Conservation (phyloP, 2,888 invertebrate genomes). For the Parnassius orleans region DNA sequence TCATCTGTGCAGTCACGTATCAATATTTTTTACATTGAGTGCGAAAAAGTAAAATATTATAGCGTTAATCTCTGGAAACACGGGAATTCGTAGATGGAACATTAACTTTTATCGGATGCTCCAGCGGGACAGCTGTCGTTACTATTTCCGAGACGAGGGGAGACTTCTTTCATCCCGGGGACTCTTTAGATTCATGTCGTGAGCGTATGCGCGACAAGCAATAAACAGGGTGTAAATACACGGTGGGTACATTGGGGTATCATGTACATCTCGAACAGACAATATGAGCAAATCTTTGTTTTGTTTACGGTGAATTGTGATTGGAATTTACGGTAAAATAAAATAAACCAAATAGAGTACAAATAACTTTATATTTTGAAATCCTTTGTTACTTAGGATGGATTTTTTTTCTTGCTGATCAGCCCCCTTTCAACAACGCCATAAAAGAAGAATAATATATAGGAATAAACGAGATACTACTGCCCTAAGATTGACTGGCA, state of each 20-base stretch:
- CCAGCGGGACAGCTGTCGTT: conserved; percentile 68
- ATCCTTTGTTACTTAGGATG: too few species aligned
- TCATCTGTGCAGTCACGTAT: too few species aligned
- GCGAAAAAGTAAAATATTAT: background rate
- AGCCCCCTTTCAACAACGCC: too few species aligned
- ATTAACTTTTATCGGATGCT: conserved; percentile 61
- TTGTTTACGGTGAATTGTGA: conserved; percentile 4
- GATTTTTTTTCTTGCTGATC: too few species aligned
- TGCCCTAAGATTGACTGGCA: too few species aligned
- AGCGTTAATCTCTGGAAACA: conserved; percentile 36
- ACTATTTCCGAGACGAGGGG: conserved; percentile 68
- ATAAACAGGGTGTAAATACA: conserved; percentile 28
- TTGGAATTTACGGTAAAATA: conserved; percentile 1
- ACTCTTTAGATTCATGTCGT: conserved; percentile 38
- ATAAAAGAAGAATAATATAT: too few species aligned
- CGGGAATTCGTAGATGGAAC: conserved; percentile 47
- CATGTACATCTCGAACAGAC: conserved; percentile 1
- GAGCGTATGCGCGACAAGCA: conserved; percentile 31
- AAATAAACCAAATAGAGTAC: too few species aligned
- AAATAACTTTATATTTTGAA: too few species aligned
- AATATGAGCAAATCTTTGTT: background rate
- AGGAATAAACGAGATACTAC: too few species aligned
- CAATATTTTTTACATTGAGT: too few species aligned
- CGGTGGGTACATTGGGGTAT: too few species aligned
- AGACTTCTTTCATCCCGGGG: conserved; percentile 45